Evolutionary conservation across 30 jellyfish, hydroid and myxozoan species (phyloP), one percentile per base, ranked within the genome.

Genomic region (Aurelia coerulea): DNA sequence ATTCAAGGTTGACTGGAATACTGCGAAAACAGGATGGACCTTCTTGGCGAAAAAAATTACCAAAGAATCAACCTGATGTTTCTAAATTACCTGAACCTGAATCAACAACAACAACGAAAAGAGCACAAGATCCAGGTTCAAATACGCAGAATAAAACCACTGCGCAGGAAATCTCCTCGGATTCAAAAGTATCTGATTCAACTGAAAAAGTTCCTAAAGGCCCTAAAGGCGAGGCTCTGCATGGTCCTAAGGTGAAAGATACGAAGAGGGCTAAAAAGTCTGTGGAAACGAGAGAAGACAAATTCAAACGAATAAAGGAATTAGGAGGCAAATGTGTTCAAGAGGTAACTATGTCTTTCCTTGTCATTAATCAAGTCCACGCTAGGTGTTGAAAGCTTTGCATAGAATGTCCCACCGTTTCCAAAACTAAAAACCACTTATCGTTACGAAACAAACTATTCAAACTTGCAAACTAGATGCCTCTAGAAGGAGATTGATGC

Each of bases 1-100:
- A 7, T 79, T 15, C 54, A 79, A 88, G 97, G 86, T 58, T 86
- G 18, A 53, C 73, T n/a, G 51, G 52, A 18, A 52, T 72, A 32
- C 65, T 92, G 64, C 67, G 65, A 65, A 68, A 73, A 4, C 65
- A 66, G 56, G 96, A 92, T 68, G 98, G 97, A 32, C 69, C 88
- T 3, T n/a, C 41, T 9, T 87, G 98, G 98, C 60, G 97, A 49
- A 88, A 82, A 3, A 83, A 74, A 16, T 58, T 92, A 18, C 98
- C 98, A 3, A 62, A 70, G 65, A 73, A 31, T 58, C 68, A 78
- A 62, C 5, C 29, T 10, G 79, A 59, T 15, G 16, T 14, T 46
- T 46, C 56, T 46, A 9, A 46, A 46, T 46, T 14, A 4, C 56
- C 63, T 18, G 65, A 71, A 15, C 49, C 52, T 81, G 60, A 77